phyloP scores from a whole-genome alignment of 2,113 vertebrate species.

The Hippocampus comes region DNA sequence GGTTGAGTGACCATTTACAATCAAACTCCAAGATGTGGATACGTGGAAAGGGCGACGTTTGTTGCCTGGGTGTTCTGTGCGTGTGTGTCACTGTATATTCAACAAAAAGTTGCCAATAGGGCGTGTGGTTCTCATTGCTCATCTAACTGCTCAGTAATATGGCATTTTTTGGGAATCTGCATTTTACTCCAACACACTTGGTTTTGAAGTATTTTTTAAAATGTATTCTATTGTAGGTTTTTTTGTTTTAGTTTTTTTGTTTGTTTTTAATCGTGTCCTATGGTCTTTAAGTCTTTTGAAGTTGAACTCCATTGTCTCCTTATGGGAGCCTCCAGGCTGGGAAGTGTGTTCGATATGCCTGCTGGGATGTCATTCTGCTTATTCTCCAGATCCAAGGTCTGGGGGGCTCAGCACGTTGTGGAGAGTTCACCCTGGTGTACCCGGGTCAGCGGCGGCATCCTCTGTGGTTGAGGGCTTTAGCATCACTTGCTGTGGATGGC shows the following conservation, averaged over 20 bases:
- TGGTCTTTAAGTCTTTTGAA: background rate
- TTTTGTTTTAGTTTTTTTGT: background rate
- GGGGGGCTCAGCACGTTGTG: background rate
- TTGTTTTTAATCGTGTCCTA: background rate
- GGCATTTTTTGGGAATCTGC: too few relatives aligned
- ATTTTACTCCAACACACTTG: too few relatives aligned
- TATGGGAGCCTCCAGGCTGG: background rate
- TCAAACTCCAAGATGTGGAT: conserved; percentile 42
- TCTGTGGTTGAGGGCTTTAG: background rate
- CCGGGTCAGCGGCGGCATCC: background rate
- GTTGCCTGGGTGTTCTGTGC: background rate
- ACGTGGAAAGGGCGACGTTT: conserved; percentile 29
- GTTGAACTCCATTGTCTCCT: background rate
- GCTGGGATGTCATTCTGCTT: background rate
- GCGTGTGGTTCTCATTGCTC: too few relatives aligned
- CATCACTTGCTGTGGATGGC: too few relatives aligned
- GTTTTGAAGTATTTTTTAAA: too few relatives aligned
- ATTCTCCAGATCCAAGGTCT: background rate
- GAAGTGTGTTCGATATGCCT: background rate
- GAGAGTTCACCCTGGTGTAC: background rate
- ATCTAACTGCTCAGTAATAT: too few relatives aligned
- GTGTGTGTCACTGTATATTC: background rate
- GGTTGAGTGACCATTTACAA: conserved; percentile 58
- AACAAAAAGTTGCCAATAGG: too few relatives aligned
- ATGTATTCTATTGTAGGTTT: background rate